These are phyloP conservation scores for Parazoanthus swiftii DNA, from an alignment of 92 coral and sea anemone genomes.

Conservation along the genomic window DNA sequence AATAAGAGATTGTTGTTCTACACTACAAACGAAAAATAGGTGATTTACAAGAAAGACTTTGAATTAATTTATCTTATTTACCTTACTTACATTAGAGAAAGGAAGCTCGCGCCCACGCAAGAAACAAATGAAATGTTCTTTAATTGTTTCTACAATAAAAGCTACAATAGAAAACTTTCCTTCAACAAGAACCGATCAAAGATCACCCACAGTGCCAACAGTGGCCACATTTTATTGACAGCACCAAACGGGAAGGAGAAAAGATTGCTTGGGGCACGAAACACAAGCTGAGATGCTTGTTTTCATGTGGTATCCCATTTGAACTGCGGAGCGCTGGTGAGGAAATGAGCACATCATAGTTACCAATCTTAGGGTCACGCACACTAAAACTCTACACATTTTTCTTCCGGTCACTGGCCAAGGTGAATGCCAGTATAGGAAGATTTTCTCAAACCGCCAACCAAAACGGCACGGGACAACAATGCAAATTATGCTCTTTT, in stretches of 20 bases:
- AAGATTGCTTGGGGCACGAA: conserved; percentile 1
- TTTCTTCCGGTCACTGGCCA: conserved; percentile 31
- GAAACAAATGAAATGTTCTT: neutral
- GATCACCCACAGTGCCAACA: conserved; percentile 21
- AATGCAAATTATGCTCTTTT: neutral
- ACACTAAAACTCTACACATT: neutral
- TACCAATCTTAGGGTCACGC: neutral
- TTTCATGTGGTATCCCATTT: conserved; percentile 28
- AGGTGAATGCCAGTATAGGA: conserved; percentile 10
- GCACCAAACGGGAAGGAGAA: conserved; percentile 29
- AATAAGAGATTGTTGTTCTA: conserved; percentile 14
- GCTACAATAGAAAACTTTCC: neutral
- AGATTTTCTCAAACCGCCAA: neutral
- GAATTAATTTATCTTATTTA: neutral
- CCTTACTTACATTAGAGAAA: neutral
- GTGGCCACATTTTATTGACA: neutral
- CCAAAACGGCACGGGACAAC: neutral
- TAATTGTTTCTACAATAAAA: neutral
- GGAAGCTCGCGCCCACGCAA: conserved; percentile 11
- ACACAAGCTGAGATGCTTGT: conserved; percentile 10
- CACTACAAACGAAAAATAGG: conserved; percentile 2
- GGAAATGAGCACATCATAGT: neutral
- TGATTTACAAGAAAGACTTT: neutral
- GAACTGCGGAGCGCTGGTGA: neutral
- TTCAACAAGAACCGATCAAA: conserved; percentile 9